phyloP scores from a whole-genome alignment of 2,797 vertebrate genomes.

The Synaphobranchus kaupii region DNA sequence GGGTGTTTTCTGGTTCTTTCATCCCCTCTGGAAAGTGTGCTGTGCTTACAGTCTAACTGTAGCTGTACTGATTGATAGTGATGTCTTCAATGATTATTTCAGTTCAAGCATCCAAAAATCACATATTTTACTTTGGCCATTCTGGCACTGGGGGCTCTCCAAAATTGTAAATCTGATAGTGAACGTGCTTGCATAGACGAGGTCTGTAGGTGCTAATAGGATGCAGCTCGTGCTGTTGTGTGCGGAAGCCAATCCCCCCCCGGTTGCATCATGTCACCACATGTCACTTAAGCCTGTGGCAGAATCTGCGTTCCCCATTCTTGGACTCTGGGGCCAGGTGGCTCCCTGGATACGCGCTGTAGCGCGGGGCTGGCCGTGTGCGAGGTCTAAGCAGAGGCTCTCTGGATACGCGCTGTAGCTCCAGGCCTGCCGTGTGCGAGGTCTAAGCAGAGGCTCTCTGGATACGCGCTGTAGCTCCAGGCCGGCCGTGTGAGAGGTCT shows the following conservation, averaged over 20 bases:
- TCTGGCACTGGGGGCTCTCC: not conserved
- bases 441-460: too few species aligned
- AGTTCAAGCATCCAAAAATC: not conserved
- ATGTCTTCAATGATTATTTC: not conserved
- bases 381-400: too few species aligned
- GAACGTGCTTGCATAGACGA: not conserved
- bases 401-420: too few species aligned
- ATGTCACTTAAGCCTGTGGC: not conserved
- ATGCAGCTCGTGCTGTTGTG: not conserved
- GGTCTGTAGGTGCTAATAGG: not conserved
- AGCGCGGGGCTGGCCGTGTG: too few species aligned
- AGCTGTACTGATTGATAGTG: not conserved
- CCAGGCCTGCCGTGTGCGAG: too few species aligned
- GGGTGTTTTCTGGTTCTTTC: not conserved
- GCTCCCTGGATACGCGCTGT: too few species aligned
- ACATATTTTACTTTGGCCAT: not conserved
- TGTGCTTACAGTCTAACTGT: not conserved
- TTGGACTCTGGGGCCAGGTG: not conserved
- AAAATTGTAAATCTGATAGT: not conserved
- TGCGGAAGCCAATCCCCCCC: not conserved
- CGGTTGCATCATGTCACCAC: not conserved
- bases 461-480: slow-evolving; percentile 1
- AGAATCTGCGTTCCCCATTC: not conserved
- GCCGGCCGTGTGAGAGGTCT: too few species aligned
- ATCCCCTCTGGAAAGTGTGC: not conserved